Percentiles rank a stretch among this genome's conserved stretches.
phyloP scores from a whole-genome alignment of 2,888 invertebrate genomes.

The Zhengitettix transpicula region DNA sequence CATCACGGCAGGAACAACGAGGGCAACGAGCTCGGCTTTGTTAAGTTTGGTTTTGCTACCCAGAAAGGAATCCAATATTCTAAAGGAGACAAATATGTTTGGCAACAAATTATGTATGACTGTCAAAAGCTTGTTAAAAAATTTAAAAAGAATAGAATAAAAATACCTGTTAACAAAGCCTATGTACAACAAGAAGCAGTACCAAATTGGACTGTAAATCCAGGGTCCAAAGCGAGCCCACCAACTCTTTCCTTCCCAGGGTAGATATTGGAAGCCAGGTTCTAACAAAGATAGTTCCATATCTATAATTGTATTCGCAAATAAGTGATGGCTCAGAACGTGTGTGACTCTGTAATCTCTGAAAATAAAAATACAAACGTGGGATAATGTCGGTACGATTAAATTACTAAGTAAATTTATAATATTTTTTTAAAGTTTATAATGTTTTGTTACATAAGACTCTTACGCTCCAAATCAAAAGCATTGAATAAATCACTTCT shows the following conservation, averaged over 20 bases:
- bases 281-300: constrained; percentile 50
- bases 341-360: constrained; percentile 61
- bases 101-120: too few species aligned
- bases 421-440: too few species aligned
- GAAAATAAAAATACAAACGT: constrained; percentile 16
- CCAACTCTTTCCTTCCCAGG: constrained; percentile 30
- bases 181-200: constrained; percentile 18
- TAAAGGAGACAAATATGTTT: background rate
- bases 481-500: too few species aligned
- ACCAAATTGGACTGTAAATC: constrained; percentile 33
- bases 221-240: constrained; percentile 33
- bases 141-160: too few species aligned
- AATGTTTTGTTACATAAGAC: too few species aligned
- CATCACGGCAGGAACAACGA: constrained; percentile 11
- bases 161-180: constrained; percentile 9
- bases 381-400: too few species aligned
- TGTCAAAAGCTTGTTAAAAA: too few species aligned
- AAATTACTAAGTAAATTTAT: too few species aligned
- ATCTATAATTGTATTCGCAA: constrained; percentile 60
- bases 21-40: constrained; percentile 2
- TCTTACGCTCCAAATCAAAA: too few species aligned
- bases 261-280: constrained; percentile 48
- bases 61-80: background rate
- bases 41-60: background rate
- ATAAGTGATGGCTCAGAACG: constrained; percentile 60